Evolutionary conservation across 2,113 vertebrate species (phyloP).

Genomic region (Sapayoa aenigma): DNA sequence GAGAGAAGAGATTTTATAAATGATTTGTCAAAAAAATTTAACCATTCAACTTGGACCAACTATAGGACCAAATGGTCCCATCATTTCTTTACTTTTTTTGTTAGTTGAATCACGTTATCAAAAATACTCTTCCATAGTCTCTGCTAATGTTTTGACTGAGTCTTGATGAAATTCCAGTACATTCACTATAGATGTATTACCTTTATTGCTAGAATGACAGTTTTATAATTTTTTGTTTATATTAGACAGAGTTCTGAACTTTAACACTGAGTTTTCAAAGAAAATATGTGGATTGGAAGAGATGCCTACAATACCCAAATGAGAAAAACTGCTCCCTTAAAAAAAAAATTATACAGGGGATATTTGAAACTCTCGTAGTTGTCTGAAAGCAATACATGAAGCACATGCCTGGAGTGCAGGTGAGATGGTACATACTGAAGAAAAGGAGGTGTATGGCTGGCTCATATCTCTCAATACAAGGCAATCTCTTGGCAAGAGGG

Average conservation of each 20-base stretch:
- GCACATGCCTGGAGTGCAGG: fast-evolving
- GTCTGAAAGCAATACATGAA: not conserved
- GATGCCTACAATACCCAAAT: not conserved
- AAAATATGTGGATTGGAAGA: not conserved
- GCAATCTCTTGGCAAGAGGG: not conserved
- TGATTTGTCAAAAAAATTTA: not conserved
- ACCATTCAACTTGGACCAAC: not conserved
- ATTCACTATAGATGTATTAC: not conserved
- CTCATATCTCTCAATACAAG: not conserved
- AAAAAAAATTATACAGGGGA: not conserved
- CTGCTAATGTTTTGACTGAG: not conserved
- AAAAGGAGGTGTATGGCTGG: not conserved
- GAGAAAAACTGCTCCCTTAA: not conserved
- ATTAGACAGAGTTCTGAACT: not conserved
- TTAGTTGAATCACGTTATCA: not conserved
- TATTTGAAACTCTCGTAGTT: not conserved
- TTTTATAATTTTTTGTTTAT: not conserved
- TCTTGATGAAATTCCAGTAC: not conserved
- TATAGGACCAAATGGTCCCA: not conserved
- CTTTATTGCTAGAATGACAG: not conserved
- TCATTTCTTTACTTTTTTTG: not conserved
- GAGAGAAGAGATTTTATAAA: not conserved
- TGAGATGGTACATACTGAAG: not conserved
- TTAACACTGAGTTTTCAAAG: not conserved
- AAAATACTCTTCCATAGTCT: not conserved